A percentile compares a stretch with the other conserved stretches of the same genome.
Conservation (phyloP, 1,140 invertebrate species). For the Cardiocondyla obscurior region DNA sequence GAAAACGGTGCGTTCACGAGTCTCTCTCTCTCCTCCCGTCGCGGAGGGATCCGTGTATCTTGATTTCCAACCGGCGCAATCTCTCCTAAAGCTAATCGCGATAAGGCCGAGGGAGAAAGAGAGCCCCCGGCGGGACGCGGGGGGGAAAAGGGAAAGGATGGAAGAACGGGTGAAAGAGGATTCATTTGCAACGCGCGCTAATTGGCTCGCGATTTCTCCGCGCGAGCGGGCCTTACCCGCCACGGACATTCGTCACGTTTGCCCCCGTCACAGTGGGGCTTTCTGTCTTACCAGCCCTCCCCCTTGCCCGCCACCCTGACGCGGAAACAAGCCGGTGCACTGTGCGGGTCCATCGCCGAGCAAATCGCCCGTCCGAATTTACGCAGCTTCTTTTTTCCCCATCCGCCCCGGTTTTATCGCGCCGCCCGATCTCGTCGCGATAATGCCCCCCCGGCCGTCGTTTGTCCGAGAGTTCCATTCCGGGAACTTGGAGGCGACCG, state of each 20-base stretch:
- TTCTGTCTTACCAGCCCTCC: slow-evolving; percentile 38
- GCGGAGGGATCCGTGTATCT: slow-evolving; percentile 31
- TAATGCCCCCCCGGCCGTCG: too few relatives aligned
- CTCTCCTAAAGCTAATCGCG: slow-evolving; percentile 50
- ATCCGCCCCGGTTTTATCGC: slow-evolving; percentile 1
- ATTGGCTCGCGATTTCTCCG: slow-evolving; percentile 55
- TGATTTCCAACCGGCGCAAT: slow-evolving; percentile 51
- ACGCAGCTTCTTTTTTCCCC: slow-evolving; percentile 13
- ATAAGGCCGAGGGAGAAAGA: slow-evolving; percentile 38
- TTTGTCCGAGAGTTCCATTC: slow-evolving; percentile 17
- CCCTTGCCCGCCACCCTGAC: slow-evolving; percentile 61
- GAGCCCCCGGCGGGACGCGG: slow-evolving; percentile 23
- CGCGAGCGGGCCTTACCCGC: slow-evolving; percentile 34
- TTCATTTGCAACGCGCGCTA: slow-evolving; percentile 51
- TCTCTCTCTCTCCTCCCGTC: not conserved
- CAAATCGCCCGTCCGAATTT: slow-evolving; percentile 64
- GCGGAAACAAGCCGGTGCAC: slow-evolving; percentile 73
- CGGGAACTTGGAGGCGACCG: not conserved
- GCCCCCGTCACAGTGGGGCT: slow-evolving; percentile 39
- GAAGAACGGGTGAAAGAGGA: slow-evolving; percentile 38
- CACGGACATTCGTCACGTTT: slow-evolving; percentile 55
- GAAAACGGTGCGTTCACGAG: not conserved
- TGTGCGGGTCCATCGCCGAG: slow-evolving; percentile 75
- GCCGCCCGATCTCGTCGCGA: slow-evolving; percentile 46
- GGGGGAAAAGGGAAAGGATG: not conserved